A percentile compares a stretch with the other conserved stretches of the same genome.
These are phyloP conservation scores for Daphoenositta chrysoptera DNA, from an alignment of 2,113 vertebrate species.

Conservation along the genomic window DNA sequence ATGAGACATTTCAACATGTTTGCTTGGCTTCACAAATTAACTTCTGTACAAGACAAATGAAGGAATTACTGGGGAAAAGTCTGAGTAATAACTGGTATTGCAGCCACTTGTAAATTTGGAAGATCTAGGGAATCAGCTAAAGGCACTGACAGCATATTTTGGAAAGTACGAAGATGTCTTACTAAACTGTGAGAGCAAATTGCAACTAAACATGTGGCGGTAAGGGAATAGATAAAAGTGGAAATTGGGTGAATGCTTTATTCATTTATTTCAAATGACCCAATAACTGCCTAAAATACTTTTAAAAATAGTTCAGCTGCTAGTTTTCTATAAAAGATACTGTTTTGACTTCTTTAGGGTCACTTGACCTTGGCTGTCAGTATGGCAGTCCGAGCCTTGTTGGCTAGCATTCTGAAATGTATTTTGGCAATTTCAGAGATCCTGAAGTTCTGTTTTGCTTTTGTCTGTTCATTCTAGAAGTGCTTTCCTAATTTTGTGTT, in stretches of 20 bases:
- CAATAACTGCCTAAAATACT: background rate
- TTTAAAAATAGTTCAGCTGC: background rate
- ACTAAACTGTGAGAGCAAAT: background rate
- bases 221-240: background rate
- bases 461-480: background rate
- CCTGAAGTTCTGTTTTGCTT: background rate
- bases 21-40: background rate
- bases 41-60: background rate
- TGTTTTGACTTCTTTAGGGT: background rate
- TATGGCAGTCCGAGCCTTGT: background rate
- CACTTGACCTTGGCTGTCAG: background rate
- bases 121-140: background rate
- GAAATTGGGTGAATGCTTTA: background rate
- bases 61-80: background rate
- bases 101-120: background rate
- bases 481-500: background rate
- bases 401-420: background rate
- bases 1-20: background rate
- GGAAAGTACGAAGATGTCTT: background rate
- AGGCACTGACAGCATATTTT: background rate
- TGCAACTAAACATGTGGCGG: background rate
- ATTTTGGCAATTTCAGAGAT: background rate
- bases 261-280: background rate
- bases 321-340: background rate
- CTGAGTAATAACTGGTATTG: background rate